Percentiles rank a stretch among this genome's conserved stretches.
phyloP scores from a whole-genome alignment of 2,888 invertebrate species.

The Aspidiotus destructor region DNA sequence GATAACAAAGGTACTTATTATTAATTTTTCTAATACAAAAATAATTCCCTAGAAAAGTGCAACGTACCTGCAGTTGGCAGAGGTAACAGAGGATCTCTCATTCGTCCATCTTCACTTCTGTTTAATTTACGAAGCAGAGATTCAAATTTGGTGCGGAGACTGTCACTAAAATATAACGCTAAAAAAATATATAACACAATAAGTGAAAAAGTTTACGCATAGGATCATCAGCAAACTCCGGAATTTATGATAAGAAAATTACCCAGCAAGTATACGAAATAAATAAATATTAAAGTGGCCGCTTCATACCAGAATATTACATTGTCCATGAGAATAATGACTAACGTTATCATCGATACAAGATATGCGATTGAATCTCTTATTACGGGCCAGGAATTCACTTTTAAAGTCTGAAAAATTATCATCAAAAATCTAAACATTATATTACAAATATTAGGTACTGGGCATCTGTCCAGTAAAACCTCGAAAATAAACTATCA shows the following conservation, averaged over 20 bases:
- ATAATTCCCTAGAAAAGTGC: not conserved
- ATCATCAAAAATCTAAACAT: too few species aligned
- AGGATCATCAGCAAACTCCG: too few species aligned
- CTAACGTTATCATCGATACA: slow-evolving; percentile 41
- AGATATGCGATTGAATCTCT: slow-evolving; percentile 42
- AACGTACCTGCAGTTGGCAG: too few species aligned
- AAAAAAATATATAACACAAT: not conserved
- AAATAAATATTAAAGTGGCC: slow-evolving; percentile 41
- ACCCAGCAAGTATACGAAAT: slow-evolving; percentile 41
- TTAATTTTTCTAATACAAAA: not conserved
- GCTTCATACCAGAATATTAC: slow-evolving; percentile 44
- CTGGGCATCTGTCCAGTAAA: too few species aligned
- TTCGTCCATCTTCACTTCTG: slow-evolving; percentile 3
- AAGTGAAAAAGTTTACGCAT: too few species aligned
- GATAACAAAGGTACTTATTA: slow-evolving; percentile 21
- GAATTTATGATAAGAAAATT: slow-evolving; percentile 17
- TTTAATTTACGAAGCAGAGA: slow-evolving; percentile 3
- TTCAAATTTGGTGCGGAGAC: slow-evolving; percentile 19
- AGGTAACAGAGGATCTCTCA: too few species aligned
- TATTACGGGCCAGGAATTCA: slow-evolving; percentile 36
- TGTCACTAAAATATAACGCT: slow-evolving; percentile 21
- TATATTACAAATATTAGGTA: too few species aligned
- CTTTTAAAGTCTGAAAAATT: slow-evolving; percentile 32
- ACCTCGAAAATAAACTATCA: too few species aligned
- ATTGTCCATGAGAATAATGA: slow-evolving; percentile 42